Base-by-base conservation (phyloP, 2,888 invertebrate genomes). In the Ophion slaviceki region DNA sequence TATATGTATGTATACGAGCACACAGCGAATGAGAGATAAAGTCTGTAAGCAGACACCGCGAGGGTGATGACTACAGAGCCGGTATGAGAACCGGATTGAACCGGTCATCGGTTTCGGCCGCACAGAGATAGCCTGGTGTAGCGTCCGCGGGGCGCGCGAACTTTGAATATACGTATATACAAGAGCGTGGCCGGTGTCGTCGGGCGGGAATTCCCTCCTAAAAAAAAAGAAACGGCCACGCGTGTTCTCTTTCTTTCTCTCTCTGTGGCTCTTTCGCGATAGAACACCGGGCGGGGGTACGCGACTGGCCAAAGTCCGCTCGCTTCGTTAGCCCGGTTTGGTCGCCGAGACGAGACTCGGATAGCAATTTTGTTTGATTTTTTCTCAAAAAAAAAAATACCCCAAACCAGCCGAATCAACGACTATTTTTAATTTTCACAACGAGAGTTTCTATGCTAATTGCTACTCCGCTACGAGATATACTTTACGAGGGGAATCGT, bases 71-170 rank as follows among this genome's bases (percentile, higher is more conserved):
- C 45, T 36, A 79, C 47, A 64, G 62, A 71, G 53, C 24, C n/a
- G 45, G 68, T 11, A 47, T 75, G 77, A 82, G 53, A 85, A 82
- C 85, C 80, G 82, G 82, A 85, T 85, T 17, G 17, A 85, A 80
- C 85, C 82, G 82, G 82, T 61, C n/a, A 75, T 82, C 81, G 81
- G 20, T 81, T 83, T 71, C 68, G n/a, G 24, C 64, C n/a, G 80
- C 28, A 36, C 17, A 17, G 53, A 53, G 53, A 47, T 14, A 47
- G 53, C 17, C 5, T 3, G 14, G 14, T 17, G 14, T 17, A 11
- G 47, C 11, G 32, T 53, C 28, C 47, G 47, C 14, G 14, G n/a
- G 61, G 47, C 3, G 61, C n/a, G 71, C 74, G 79, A 53, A 77
- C 71, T 75, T 10, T 36, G 72, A 59, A 32, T 20, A 66, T 17